These are phyloP conservation scores for Xestia c-nigrum DNA, from an alignment of 2,888 invertebrate genomes.

Conservation along the genomic window DNA sequence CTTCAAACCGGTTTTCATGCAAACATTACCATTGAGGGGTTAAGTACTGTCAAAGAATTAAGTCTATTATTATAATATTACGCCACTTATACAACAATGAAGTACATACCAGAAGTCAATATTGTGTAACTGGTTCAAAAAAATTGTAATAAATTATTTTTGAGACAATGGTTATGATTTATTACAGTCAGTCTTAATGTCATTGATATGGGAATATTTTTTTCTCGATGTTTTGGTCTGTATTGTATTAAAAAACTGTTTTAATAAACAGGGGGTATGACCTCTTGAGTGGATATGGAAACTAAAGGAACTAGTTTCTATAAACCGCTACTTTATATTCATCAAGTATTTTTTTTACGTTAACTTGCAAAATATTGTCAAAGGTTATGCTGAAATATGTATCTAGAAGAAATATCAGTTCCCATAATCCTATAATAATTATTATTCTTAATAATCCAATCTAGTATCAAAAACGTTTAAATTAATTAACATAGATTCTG, in stretches of 20 bases:
- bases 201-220: conserved; percentile 71
- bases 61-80: conserved; percentile 79
- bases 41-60: conserved; percentile 67
- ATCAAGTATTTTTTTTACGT: conserved; percentile 6
- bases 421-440: conserved; percentile 21
- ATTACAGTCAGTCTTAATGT: conserved; percentile 64
- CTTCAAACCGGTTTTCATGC: conserved; percentile 63
- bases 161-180: conserved; percentile 76
- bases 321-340: conserved; percentile 11
- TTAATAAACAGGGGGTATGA: conserved; percentile 49
- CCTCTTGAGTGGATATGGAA: conserved; percentile 28
- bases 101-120: conserved; percentile 80
- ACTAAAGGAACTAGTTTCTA: conserved; percentile 38
- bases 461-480: conserved; percentile 16
- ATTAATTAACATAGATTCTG: conserved; percentile 40
- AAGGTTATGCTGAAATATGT: conserved; percentile 16
- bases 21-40: conserved; percentile 60
- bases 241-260: conserved; percentile 52
- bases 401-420: neutral
- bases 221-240: conserved; percentile 55
- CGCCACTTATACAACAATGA: conserved; percentile 77
- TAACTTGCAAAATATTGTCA: conserved; percentile 22
- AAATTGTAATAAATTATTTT: conserved; percentile 67
- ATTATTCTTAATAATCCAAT: conserved; percentile 18
- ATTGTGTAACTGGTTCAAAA: conserved; percentile 70